These are phyloP conservation scores for Python bivittatus DNA, from an alignment of 2,113 vertebrate genomes.

Conservation along the genomic window DNA sequence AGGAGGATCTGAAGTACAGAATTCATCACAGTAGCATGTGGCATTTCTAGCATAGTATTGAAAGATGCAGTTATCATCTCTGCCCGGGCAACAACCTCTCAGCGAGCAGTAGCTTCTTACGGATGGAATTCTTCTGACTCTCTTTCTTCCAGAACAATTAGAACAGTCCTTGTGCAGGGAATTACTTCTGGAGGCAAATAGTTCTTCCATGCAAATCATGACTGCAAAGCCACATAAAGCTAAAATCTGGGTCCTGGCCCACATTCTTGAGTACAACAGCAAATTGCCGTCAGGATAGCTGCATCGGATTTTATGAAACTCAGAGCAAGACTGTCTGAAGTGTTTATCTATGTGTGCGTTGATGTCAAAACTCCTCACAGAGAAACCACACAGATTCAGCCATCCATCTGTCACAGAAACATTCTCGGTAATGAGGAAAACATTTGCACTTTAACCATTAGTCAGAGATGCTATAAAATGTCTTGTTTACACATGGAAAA, in stretches of 20 bases:
- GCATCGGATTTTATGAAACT: conserved; percentile 1
- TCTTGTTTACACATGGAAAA: conserved; percentile 58
- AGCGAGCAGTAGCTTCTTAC: conserved; percentile 66
- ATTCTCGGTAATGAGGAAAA: conserved; percentile 52
- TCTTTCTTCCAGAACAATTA: conserved; percentile 39
- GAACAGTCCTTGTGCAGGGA: conserved; percentile 22
- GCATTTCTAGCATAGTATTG: conserved; percentile 63
- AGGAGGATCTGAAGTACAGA: conserved; percentile 60
- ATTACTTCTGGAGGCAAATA: conserved; percentile 39
- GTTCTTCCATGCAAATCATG: conserved; percentile 52
- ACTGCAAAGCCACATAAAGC: conserved; percentile 56
- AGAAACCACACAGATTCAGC: conserved; percentile 11
- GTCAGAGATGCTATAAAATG: conserved; percentile 62
- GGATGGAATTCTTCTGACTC: conserved; percentile 64
- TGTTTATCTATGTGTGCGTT: conserved; percentile 4
- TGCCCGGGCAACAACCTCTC: conserved; percentile 74
- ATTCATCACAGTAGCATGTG: conserved; percentile 76
- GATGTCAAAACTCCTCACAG: neutral
- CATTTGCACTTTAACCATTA: conserved; percentile 73
- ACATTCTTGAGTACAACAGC: conserved; percentile 58
- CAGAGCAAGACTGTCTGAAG: neutral
- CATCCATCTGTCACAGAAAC: conserved; percentile 43
- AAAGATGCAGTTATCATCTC: conserved; percentile 72
- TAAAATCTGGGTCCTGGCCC: conserved; percentile 51
- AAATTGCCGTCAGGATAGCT: neutral